Evolutionary conservation across 2,113 vertebrate genomes (phyloP), one percentile per base, ranked within the genome.

Genomic region (Porphyrio hochstetteri): DNA sequence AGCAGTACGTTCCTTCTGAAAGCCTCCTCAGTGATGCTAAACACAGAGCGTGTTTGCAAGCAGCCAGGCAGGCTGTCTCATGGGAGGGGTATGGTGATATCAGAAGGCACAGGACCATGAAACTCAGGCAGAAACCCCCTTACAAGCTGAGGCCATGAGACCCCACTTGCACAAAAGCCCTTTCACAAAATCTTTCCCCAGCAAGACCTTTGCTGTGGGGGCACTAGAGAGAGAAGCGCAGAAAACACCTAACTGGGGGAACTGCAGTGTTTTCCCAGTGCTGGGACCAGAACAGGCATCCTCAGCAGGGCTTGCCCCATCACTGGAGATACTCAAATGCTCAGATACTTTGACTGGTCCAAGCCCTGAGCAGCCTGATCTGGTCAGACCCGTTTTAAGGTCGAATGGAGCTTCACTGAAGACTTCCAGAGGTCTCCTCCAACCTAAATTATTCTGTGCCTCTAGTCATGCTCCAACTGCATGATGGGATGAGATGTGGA

Each of bases 221-320:
- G 29, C 42, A 56, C 13, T 4, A 35, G 33, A 25, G 48, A 81
- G 17, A 63, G 50, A 68, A 87, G 17, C 17, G 56, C 10, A 38
- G 61, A 55, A 3, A 2, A 3, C 3, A 27, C 7, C 55, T 38
- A 1, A 2, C 42, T 17, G 35, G 29, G n/a, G 14, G 13, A 64
- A 35, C 44, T 12, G 64, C 35, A 33, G 25, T 5, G 31, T 24
- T 10, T 92, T 59, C 70, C 88, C 65, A 82, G 48, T 1, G 29
- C 48, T 1, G 1, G 6, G 19, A 82, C 7, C 48, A 35, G 52
- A 40, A 23, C 5, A 3, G 0, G 7, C 16, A 63, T 10, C 60
- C 19, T 61, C 16, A 40, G 55, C 56, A 59, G 46, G 28, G 61
- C 4, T 1, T 55, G 56, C 46, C 69, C 68, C 55, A 71, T 9